A percentile compares a stretch with the other conserved stretches of the same genome.
phyloP scores from a whole-genome alignment of 2,113 vertebrate genomes.

The Ibidorhyncha struthersii region DNA sequence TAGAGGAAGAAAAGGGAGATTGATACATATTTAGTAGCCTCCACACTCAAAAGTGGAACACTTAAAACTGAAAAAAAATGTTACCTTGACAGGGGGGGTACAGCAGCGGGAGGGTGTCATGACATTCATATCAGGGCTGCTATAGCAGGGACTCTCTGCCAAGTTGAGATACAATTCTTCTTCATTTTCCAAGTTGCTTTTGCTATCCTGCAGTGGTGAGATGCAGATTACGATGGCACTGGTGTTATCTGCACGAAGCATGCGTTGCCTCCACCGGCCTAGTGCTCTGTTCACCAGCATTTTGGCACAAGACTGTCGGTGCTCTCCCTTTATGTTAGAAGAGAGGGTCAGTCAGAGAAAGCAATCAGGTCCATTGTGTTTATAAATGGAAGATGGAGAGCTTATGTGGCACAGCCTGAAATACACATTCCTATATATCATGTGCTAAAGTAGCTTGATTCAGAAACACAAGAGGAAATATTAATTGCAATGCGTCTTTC shows the following conservation, averaged over 20 bases:
- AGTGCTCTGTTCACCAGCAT: constrained; percentile 90
- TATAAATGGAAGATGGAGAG: neutral
- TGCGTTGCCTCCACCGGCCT: constrained; percentile 93
- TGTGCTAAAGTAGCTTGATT: accelerated
- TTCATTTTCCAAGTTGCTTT: constrained; percentile 77
- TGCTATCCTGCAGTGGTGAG: constrained; percentile 75
- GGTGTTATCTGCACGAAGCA: constrained; percentile 97
- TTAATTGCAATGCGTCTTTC: neutral
- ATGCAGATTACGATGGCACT: constrained; percentile 94
- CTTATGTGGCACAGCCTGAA: neutral
- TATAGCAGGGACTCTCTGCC: constrained; percentile 81
- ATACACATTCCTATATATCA: accelerated
- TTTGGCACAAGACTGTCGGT: constrained; percentile 87
- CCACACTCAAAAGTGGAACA: neutral
- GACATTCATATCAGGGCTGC: constrained; percentile 72
- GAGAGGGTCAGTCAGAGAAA: neutral
- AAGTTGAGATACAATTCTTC: constrained; percentile 90
- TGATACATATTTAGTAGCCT: neutral
- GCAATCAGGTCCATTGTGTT: neutral
- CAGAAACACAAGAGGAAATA: neutral
- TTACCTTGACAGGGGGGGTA: constrained; percentile 84
- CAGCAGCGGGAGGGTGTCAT: constrained; percentile 80
- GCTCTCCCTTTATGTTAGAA: constrained; percentile 80
- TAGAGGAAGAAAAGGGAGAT: neutral
- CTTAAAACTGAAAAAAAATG: neutral